Percentiles rank a stretch among this genome's conserved stretches.
phyloP scores from a whole-genome alignment of 2,888 invertebrate genomes.

The Uloborus plumipes region DNA sequence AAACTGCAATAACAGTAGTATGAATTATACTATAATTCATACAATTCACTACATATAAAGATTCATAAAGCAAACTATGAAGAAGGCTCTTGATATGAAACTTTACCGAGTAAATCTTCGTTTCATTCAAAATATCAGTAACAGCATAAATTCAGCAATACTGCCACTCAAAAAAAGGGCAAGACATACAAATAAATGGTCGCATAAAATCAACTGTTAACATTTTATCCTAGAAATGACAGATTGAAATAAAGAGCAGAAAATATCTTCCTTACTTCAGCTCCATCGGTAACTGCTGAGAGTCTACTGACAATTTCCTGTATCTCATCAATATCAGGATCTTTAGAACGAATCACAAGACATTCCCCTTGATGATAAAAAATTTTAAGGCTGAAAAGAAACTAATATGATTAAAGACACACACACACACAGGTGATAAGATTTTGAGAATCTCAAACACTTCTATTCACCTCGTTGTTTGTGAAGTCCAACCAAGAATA shows the following conservation, averaged over 20 bases:
- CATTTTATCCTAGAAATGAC: too few relatives aligned
- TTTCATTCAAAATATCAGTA: too few relatives aligned
- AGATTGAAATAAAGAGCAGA: not conserved
- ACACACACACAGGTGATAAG: not conserved
- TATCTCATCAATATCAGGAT: constrained; percentile 77
- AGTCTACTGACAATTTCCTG: constrained; percentile 86
- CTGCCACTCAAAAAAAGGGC: too few relatives aligned
- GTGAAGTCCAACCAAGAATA: constrained; percentile 81
- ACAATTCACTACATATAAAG: too few relatives aligned
- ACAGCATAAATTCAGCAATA: too few relatives aligned
- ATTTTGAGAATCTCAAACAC: not conserved
- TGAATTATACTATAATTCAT: too few relatives aligned
- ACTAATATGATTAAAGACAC: not conserved
- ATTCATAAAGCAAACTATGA: too few relatives aligned
- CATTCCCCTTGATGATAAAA: constrained; percentile 96
- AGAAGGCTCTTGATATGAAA: too few relatives aligned
- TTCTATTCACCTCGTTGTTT: constrained; percentile 74
- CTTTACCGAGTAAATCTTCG: too few relatives aligned
- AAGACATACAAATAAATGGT: too few relatives aligned
- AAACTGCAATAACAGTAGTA: not conserved
- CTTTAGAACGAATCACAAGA: constrained; percentile 83
- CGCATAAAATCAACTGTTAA: too few relatives aligned
- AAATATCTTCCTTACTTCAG: constrained; percentile 70
- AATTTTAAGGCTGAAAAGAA: constrained; percentile 75
- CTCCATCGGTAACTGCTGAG: constrained; percentile 80